Conservation (phyloP, 2,797 vertebrate species). For the Trematomus bernacchii region DNA sequence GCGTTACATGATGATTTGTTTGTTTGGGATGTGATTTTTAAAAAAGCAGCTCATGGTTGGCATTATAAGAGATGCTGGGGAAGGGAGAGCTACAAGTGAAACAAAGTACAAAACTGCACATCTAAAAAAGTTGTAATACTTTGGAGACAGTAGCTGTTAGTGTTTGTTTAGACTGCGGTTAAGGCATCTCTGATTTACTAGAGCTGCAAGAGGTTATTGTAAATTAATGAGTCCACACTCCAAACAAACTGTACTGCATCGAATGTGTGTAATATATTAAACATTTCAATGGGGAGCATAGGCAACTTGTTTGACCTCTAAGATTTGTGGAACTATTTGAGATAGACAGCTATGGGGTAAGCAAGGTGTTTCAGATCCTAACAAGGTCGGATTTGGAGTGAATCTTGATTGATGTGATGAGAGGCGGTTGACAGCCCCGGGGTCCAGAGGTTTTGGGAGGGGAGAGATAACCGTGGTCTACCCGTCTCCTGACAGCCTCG, state of each 20-base stretch:
- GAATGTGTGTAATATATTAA: conserved; percentile 17
- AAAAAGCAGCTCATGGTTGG: conserved; percentile 4
- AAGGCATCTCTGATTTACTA: conserved; percentile 26
- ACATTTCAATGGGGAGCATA: conserved; percentile 3
- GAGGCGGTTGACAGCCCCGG: conserved; percentile 53
- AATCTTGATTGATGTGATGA: conserved; percentile 65
- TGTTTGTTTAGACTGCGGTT: conserved; percentile 19
- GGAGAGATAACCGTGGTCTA: conserved; percentile 60
- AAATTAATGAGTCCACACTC: conserved; percentile 15
- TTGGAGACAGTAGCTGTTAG: conserved; percentile 3
- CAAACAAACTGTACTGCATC: background rate
- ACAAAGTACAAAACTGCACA: conserved; percentile 25
- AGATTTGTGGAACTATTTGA: conserved; percentile 36
- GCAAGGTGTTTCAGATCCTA: conserved; percentile 46
- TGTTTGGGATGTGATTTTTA: conserved; percentile 11
- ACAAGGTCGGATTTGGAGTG: conserved; percentile 37
- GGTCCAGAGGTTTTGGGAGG: conserved; percentile 50
- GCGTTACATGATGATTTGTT: background rate
- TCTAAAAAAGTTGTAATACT: conserved; percentile 35
- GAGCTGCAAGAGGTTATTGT: conserved; percentile 10
- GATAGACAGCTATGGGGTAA: conserved; percentile 25
- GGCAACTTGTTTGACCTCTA: conserved; percentile 14
- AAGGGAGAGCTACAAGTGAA: background rate
- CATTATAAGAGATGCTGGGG: conserved; percentile 24
- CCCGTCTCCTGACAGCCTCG: conserved; percentile 59